Conservation (phyloP, 2,113 vertebrate species). For the Pelecanoides urinatrix region DNA sequence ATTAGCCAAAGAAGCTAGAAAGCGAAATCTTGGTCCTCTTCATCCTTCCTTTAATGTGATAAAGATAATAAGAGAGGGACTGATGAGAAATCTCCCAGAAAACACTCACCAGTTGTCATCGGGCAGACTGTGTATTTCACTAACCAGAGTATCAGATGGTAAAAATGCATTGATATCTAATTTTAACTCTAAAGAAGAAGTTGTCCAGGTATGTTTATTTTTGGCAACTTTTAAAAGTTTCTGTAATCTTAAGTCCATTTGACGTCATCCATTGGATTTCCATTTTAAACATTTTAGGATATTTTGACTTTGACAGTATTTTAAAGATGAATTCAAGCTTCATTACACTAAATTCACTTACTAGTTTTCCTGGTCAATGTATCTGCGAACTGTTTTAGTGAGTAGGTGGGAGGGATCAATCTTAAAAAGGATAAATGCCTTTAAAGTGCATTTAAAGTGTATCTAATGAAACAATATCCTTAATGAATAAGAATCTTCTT, state of each 20-base stretch:
- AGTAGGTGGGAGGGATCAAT: not conserved
- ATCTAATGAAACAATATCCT: not conserved
- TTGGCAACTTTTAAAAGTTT: not conserved
- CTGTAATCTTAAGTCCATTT: not conserved
- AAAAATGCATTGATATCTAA: slow-evolving; percentile 88
- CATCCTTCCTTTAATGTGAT: slow-evolving; percentile 85
- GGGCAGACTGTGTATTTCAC: slow-evolving; percentile 80
- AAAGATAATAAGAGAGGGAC: slow-evolving; percentile 72
- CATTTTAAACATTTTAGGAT: not conserved
- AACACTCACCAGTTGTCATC: slow-evolving; percentile 78
- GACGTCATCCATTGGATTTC: not conserved
- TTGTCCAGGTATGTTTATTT: slow-evolving; percentile 82
- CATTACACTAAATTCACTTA: not conserved
- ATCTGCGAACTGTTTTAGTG: not conserved
- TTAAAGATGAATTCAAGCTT: not conserved
- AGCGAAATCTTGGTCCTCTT: slow-evolving; percentile 81
- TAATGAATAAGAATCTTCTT: not conserved
- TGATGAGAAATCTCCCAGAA: slow-evolving; percentile 78
- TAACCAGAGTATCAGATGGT: slow-evolving; percentile 89
- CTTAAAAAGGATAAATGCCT: not conserved
- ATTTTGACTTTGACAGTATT: not conserved
- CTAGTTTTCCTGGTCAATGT: not conserved
- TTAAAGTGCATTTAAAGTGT: not conserved
- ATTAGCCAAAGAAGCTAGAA: slow-evolving; percentile 77
- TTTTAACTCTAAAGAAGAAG: slow-evolving; percentile 89